A percentile compares a stretch with the other conserved stretches of the same genome.
phyloP scores from a whole-genome alignment of 2,797 vertebrate genomes.

The Acomys russatus region DNA sequence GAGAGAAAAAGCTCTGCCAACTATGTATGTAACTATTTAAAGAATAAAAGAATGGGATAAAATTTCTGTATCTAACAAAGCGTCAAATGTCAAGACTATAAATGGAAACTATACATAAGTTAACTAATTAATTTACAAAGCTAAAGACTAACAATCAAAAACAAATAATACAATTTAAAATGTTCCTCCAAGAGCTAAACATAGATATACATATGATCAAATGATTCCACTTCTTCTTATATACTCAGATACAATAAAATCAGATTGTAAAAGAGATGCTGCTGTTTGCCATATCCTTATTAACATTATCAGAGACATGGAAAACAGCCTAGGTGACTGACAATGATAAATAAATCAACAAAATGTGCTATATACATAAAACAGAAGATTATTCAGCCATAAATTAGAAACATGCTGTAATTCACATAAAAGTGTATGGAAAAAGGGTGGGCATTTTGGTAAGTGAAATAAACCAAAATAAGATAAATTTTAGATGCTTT shows the following conservation, averaged over 20 bases:
- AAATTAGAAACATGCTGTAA: neutral
- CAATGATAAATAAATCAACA: neutral
- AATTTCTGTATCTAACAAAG: neutral
- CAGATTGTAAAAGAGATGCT: neutral
- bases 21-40: neutral
- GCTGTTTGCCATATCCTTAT: neutral
- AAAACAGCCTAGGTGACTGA: neutral
- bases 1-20: neutral
- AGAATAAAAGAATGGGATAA: neutral
- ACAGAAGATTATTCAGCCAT: neutral
- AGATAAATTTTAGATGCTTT: neutral
- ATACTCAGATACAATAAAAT: neutral
- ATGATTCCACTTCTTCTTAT: neutral
- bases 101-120: neutral
- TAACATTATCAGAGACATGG: neutral
- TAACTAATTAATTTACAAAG: neutral
- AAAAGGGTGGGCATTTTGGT: neutral
- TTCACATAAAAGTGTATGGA: neutral
- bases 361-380: neutral
- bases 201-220: neutral
- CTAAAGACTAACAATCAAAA: neutral
- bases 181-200: neutral
- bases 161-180: neutral
- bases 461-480: neutral
- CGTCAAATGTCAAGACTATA: neutral